Conservation (phyloP, 2,888 invertebrate genomes). For the Catonia carolina region DNA sequence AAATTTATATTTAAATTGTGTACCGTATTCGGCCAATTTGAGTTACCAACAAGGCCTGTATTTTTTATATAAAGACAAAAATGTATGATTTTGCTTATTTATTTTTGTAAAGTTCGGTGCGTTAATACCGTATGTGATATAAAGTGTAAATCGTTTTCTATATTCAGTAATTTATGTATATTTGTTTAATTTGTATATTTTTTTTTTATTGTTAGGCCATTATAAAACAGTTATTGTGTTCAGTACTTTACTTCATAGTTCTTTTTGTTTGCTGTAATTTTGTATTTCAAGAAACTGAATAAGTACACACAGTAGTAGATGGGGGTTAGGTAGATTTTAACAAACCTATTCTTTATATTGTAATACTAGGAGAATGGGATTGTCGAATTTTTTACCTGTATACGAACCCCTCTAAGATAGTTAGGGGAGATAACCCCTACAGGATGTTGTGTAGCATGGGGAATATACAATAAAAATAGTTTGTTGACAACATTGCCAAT, state of each 20-base stretch:
- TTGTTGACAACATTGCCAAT: constrained; percentile 26
- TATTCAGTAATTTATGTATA: constrained; percentile 8
- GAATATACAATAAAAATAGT: constrained; percentile 7
- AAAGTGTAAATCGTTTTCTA: constrained; percentile 16
- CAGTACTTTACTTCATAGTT: constrained; percentile 1
- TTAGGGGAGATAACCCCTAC: no score
- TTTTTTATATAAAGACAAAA: constrained; percentile 11
- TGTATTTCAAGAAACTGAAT: background rate
- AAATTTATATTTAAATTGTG: constrained; percentile 11
- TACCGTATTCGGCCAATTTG: constrained; percentile 13
- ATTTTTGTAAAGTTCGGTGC: constrained; percentile 19
- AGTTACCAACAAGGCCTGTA: constrained; percentile 20
- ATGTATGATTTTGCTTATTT: constrained; percentile 6
- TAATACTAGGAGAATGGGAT: no score
- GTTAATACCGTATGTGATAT: constrained; percentile 16
- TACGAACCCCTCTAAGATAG: background rate
- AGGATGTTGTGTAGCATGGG: background rate
- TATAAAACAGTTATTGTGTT: constrained; percentile 7
- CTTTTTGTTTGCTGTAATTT: background rate
- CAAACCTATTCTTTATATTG: no score
- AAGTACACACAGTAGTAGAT: background rate
- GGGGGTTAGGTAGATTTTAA: background rate
- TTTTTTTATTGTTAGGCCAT: background rate
- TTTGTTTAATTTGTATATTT: constrained; percentile 8
- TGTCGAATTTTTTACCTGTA: constrained; percentile 13